Base-by-base conservation (phyloP, 2,113 vertebrate species). In the Xenopus laevis region DNA sequence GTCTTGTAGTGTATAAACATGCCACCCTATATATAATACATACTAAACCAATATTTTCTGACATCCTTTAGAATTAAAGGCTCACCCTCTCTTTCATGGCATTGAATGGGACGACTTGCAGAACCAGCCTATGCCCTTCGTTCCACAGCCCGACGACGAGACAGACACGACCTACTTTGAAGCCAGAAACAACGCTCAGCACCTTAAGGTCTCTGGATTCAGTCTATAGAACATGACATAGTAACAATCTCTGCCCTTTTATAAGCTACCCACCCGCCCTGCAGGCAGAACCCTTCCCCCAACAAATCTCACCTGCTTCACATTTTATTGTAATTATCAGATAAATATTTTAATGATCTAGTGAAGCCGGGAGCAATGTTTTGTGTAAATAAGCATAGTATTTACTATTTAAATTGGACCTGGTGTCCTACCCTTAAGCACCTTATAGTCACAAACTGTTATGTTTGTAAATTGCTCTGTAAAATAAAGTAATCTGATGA, bases 121-220 rank as follows among this genome's bases (percentile, higher is more conserved):
- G 79, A 90, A 95, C 83, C 93, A 94, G 81, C 40, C 86, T 0
- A 99, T 98, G 97, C 92, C 96, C 0, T 99, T 99, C 77, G 90
- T 98, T 68, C 97, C 97, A 33, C 96, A 98, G 76, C 97, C 97
- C 0, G 91, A 94, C 52, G 90, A 94, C 1, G 97, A 98, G 78
- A 99, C 97, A 0, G 97, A 99, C 82, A 99, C 97, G 0, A 95
- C 93, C 0, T 99, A 99, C 81, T 99, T 99, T 70, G 94, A 99
- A 68, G 97, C 96, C 4, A 91, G 96, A 78, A 99, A 99, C 86
- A 92, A 91, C 1, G 96, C 96, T 74, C 95, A 99, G 85, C 92
- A 98, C 69, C 87, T 99, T 16, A 90, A 89, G 0, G 78, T 99
- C 59, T 98, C 97, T 17, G 94, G 93, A 72, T 98, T 98, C 87